Conservation (phyloP, 2,888 invertebrate species). For the Fissipunctia ypsillon region DNA sequence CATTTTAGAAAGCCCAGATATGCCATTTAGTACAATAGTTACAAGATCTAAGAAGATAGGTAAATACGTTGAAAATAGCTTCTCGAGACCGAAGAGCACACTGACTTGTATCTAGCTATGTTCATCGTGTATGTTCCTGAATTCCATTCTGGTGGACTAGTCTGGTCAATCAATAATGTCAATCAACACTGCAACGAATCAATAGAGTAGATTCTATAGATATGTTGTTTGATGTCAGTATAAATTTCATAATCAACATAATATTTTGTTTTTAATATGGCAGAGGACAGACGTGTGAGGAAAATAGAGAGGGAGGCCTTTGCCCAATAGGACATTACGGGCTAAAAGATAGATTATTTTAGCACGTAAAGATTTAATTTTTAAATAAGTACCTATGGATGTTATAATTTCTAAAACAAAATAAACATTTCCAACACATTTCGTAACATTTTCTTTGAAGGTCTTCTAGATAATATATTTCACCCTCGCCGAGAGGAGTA, state of each 20-base stretch:
- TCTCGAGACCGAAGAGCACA: neutral
- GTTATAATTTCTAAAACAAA: neutral
- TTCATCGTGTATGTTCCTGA: slow-evolving; percentile 12
- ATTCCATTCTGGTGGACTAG: slow-evolving; percentile 18
- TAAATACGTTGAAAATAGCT: slow-evolving; percentile 10
- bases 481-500: slow-evolving; percentile 24
- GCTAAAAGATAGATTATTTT: neutral
- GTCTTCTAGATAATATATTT: neutral
- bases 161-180: slow-evolving; percentile 32
- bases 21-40: neutral
- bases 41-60: neutral
- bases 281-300: neutral
- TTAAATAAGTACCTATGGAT: neutral
- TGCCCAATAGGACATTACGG: neutral
- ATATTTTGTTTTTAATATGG: neutral
- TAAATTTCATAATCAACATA: neutral
- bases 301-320: neutral
- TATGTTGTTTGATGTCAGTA: neutral
- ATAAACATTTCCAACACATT: slow-evolving; percentile 19
- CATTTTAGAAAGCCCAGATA: neutral
- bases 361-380: neutral
- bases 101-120: neutral
- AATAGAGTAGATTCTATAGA: slow-evolving; percentile 9
- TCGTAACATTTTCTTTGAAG: slow-evolving; percentile 1
- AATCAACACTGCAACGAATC: slow-evolving; percentile 13